Percentiles rank a stretch among this genome's conserved stretches.
Evolutionary conservation across 2,113 vertebrate genomes (phyloP).

Genomic region (Cyprinodon tularosa): DNA sequence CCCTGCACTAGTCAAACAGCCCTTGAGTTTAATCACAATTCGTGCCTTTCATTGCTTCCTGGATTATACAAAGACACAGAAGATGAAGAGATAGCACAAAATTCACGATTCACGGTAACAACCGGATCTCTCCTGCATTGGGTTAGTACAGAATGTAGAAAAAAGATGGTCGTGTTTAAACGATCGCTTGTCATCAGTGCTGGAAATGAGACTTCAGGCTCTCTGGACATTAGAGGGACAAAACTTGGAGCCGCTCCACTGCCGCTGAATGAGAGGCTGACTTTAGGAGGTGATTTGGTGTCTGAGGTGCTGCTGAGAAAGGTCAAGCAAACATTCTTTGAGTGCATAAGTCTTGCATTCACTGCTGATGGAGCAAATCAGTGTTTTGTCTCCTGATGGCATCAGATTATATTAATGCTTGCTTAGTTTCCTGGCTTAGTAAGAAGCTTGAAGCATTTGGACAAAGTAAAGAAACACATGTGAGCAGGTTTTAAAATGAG

Average conservation of each 20-base stretch:
- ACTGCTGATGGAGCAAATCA: constrained; percentile 55
- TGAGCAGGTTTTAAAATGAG: constrained; percentile 7
- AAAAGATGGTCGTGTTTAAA: constrained; percentile 11
- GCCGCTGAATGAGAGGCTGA: constrained; percentile 50
- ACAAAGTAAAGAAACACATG: constrained; percentile 29
- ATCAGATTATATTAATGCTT: constrained; percentile 35
- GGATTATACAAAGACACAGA: constrained; percentile 46
- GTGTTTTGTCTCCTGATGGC: constrained; percentile 49
- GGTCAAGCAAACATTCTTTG: constrained; percentile 67
- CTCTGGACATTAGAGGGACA: constrained; percentile 39
- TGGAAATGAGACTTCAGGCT: constrained; percentile 48
- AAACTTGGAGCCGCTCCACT: constrained; percentile 48
- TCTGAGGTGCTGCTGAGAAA: constrained; percentile 42
- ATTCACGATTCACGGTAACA: constrained; percentile 20
- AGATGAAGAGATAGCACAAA: constrained; percentile 47
- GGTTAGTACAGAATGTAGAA: not conserved
- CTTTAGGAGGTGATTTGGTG: constrained; percentile 30
- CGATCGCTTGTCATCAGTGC: constrained; percentile 39
- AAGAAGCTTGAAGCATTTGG: constrained; percentile 3
- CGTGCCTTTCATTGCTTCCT: constrained; percentile 35
- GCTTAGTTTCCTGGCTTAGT: constrained; percentile 54
- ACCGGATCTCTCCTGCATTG: not conserved
- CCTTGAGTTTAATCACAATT: constrained; percentile 39
- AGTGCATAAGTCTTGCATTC: constrained; percentile 57
- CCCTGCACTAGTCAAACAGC: constrained; percentile 23